Conservation (phyloP, 2,113 vertebrate species). For the Dasyornis broadbenti region DNA sequence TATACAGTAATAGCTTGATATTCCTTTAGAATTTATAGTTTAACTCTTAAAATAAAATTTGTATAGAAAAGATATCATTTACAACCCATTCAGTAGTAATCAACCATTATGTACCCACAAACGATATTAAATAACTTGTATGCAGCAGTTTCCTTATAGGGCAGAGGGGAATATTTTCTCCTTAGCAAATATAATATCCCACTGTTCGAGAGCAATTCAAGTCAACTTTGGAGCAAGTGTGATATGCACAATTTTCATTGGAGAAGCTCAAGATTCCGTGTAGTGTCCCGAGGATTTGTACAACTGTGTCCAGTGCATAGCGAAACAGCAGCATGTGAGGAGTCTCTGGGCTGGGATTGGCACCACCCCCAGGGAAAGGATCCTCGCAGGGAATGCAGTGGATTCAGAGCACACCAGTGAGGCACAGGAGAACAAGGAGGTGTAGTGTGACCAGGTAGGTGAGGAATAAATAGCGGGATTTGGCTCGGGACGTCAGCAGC, state of each 20-base stretch:
- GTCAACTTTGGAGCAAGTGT: conserved; percentile 56
- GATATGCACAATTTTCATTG: conserved; percentile 25
- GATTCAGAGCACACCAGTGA: conserved; percentile 77
- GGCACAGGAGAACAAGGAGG: conserved; percentile 80
- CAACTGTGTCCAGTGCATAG: conserved; percentile 64
- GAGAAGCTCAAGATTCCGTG: not conserved
- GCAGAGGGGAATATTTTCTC: conserved; percentile 45
- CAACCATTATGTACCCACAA: conserved; percentile 38
- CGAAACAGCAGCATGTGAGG: conserved; percentile 56
- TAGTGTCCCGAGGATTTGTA: conserved; percentile 16
- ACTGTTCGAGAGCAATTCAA: conserved; percentile 38
- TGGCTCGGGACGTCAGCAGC: conserved; percentile 79
- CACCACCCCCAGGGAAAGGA: not conserved
- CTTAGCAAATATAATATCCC: conserved; percentile 70
- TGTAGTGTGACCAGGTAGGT: conserved; percentile 80
- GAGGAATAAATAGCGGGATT: conserved; percentile 84
- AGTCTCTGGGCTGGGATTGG: not conserved
- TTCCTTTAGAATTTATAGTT: conserved; percentile 56
- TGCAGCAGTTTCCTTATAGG: conserved; percentile 64
- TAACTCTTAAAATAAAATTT: conserved; percentile 71
- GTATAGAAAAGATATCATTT: conserved; percentile 70
- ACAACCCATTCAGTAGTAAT: conserved; percentile 65
- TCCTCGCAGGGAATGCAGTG: not conserved
- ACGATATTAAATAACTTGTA: conserved; percentile 45
- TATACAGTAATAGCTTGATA: conserved; percentile 35